These are phyloP conservation scores for Nebria brevicollis DNA, from an alignment of 2,888 invertebrate genomes.

Conservation along the genomic window DNA sequence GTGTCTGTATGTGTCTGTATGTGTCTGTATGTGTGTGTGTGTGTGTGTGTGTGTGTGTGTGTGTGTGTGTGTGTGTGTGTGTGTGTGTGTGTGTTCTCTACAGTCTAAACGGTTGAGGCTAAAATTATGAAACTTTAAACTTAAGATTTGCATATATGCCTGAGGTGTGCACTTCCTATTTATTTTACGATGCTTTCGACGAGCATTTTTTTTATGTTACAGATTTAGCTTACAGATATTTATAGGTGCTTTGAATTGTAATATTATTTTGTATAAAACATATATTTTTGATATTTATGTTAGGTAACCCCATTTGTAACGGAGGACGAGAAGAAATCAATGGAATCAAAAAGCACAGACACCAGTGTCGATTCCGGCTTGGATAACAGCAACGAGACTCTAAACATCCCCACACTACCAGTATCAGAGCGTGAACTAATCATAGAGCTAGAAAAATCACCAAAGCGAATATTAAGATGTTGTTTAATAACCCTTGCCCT, in stretches of 20 bases:
- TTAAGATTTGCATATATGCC: too few relatives aligned
- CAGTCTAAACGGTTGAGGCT: too few relatives aligned
- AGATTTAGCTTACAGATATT: not conserved
- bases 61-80: too few relatives aligned
- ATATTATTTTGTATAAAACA: not conserved
- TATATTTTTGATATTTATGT: not conserved
- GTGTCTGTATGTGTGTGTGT: too few relatives aligned
- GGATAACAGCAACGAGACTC: constrained; percentile 35
- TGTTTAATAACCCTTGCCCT: constrained; percentile 64
- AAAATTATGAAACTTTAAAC: too few relatives aligned
- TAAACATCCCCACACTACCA: constrained; percentile 54
- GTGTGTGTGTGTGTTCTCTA: too few relatives aligned
- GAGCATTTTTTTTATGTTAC: too few relatives aligned
- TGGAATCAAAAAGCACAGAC: constrained; percentile 34
- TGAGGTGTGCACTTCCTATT: too few relatives aligned
- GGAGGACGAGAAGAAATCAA: constrained; percentile 50
- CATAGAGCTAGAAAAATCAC: constrained; percentile 53
- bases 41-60: too few relatives aligned
- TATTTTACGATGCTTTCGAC: too few relatives aligned
- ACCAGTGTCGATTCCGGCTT: constrained; percentile 43
- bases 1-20: too few relatives aligned
- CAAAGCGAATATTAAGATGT: constrained; percentile 60
- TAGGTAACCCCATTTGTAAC: constrained; percentile 50
- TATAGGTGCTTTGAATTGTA: not conserved
- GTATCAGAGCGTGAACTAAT: constrained; percentile 49